Percentiles rank a stretch among this genome's conserved stretches.
Conservation (phyloP, 1,140 invertebrate species). For the Stegodyphus dumicola region DNA sequence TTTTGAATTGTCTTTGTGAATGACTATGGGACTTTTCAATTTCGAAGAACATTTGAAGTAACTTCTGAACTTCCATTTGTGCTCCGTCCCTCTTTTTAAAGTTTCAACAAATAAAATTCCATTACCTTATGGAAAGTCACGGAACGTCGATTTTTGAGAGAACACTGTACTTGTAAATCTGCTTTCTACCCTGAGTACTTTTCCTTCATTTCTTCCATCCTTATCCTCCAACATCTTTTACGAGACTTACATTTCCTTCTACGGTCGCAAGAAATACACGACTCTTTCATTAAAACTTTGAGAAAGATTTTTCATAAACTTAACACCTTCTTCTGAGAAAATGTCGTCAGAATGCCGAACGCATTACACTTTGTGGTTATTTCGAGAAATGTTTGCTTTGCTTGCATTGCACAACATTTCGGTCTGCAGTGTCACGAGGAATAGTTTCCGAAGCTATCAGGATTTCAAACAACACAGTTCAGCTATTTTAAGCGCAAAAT, state of each 20-base stretch:
- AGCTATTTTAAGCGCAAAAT: no score
- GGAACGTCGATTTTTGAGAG: slow-evolving; percentile 18
- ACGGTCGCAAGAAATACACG: neutral
- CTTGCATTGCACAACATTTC: no score
- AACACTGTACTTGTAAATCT: neutral
- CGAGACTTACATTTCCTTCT: neutral
- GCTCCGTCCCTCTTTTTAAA: neutral
- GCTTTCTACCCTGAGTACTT: slow-evolving; percentile 14
- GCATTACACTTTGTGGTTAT: neutral
- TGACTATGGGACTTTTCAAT: no score
- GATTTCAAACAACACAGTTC: no score
- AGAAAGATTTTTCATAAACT: slow-evolving; percentile 6
- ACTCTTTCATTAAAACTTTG: slow-evolving; percentile 40
- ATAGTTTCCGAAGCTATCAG: no score
- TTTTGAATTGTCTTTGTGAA: no score
- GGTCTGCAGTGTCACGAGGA: no score
- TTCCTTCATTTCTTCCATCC: slow-evolving; percentile 4
- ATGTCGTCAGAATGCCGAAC: neutral
- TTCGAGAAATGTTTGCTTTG: neutral
- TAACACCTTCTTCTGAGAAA: neutral
- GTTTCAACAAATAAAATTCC: slow-evolving; percentile 11
- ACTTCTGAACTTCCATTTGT: no score
- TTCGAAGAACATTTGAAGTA: no score
- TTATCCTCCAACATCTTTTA: slow-evolving; percentile 13
- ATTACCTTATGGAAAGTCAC: slow-evolving; percentile 23